Evolutionary conservation across 2,113 vertebrate genomes (phyloP).

Genomic region (Deroptyus accipitrinus): DNA sequence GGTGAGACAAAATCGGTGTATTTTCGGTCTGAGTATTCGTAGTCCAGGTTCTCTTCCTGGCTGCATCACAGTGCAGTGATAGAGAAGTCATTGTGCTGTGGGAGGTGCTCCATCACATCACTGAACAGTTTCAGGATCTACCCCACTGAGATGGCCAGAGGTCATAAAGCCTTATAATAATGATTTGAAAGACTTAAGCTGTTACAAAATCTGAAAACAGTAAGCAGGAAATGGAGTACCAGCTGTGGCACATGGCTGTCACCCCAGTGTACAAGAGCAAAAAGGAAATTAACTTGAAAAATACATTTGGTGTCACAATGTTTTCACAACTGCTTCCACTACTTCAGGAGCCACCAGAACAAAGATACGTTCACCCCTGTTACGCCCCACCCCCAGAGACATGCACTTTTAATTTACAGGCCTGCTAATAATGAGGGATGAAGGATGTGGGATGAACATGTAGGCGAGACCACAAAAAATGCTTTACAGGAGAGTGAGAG

Average conservation of each 20-base stretch:
- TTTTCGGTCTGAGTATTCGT: neutral
- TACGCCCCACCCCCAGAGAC: neutral
- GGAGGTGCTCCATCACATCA: neutral
- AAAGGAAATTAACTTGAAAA: neutral
- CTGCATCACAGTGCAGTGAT: neutral
- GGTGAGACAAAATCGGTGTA: neutral
- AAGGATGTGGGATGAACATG: neutral
- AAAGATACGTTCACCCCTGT: neutral
- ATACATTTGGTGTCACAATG: neutral
- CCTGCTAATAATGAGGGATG: neutral
- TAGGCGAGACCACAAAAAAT: neutral
- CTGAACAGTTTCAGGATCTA: neutral
- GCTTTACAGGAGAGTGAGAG: neutral
- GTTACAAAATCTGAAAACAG: neutral
- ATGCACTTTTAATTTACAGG: neutral
- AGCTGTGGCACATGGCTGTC: accelerated
- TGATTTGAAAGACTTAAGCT: neutral
- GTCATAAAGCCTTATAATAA: neutral
- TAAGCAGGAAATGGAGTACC: neutral
- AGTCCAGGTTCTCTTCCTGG: neutral
- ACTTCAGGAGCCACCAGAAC: neutral
- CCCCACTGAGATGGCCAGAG: neutral
- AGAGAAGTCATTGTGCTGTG: neutral
- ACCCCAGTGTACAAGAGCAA: neutral
- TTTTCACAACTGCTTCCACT: neutral